Conservation (phyloP, 2,888 invertebrate genomes). For the Carterocephalus palaemon region DNA sequence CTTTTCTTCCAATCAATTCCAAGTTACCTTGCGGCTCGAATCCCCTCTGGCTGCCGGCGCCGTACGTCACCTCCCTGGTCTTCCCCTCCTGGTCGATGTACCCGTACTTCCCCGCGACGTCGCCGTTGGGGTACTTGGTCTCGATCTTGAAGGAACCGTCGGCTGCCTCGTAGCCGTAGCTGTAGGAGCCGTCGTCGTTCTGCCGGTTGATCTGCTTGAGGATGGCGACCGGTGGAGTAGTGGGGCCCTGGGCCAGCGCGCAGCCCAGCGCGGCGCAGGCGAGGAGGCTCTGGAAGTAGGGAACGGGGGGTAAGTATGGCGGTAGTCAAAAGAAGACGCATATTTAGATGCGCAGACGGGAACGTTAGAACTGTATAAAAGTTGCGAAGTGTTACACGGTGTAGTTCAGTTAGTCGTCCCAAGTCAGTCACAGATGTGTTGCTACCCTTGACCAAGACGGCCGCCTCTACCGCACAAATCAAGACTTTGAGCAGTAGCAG, state of each 20-base stretch:
- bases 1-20: too few species aligned
- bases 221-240: constrained; percentile 88
- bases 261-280: constrained; percentile 34
- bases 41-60: constrained; percentile 87
- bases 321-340: background rate
- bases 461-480: too few species aligned
- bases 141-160: constrained; percentile 95
- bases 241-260: constrained; percentile 70
- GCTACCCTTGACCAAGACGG: too few species aligned
- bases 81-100: constrained; percentile 90
- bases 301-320: background rate
- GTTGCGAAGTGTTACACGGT: too few species aligned
- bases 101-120: constrained; percentile 94
- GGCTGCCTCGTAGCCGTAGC: constrained; percentile 92
- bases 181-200: constrained; percentile 93
- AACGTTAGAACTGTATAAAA: too few species aligned
- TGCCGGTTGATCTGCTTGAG: constrained; percentile 90
- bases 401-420: too few species aligned
- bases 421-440: too few species aligned
- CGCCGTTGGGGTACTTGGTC: constrained; percentile 88
- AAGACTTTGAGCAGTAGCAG: too few species aligned
- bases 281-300: constrained; percentile 31
- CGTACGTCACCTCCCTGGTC: constrained; percentile 89
- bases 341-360: too few species aligned
- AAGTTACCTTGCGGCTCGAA: constrained; percentile 86